Percentiles rank a stretch among this genome's conserved stretches.
These are phyloP conservation scores for Hydrolagus colliei DNA, from an alignment of 2,797 vertebrate genomes.

Conservation along the genomic window DNA sequence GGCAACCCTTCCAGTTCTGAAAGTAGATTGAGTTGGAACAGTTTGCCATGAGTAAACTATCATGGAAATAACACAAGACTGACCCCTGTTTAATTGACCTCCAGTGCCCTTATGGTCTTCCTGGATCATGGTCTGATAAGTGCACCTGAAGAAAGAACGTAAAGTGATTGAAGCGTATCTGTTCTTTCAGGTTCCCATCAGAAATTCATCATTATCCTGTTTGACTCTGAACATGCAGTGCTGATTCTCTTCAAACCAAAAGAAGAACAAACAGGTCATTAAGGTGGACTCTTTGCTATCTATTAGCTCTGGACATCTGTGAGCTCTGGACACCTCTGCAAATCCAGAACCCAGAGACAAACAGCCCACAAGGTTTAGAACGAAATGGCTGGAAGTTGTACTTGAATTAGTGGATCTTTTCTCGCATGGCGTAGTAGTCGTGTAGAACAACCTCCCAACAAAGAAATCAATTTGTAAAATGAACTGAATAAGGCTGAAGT, in stretches of 20 bases:
- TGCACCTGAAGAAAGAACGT: neutral
- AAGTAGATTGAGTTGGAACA: neutral
- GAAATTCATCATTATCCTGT: neutral
- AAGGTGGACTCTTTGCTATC: neutral
- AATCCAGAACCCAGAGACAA: neutral
- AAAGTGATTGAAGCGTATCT: neutral
- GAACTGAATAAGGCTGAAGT: neutral
- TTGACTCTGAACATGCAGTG: neutral
- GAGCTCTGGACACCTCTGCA: neutral
- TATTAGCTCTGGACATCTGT: neutral
- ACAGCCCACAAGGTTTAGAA: neutral
- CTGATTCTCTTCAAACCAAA: neutral
- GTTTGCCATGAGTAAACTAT: neutral
- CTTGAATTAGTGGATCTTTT: neutral
- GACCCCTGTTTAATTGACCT: neutral
- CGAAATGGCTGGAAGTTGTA: neutral
- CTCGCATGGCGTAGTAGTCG: too few species aligned
- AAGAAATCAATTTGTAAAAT: accelerated
- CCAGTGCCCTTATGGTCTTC: neutral
- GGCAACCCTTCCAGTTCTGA: neutral
- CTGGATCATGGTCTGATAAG: neutral
- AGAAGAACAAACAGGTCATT: neutral
- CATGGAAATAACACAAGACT: neutral
- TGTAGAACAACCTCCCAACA: neutral
- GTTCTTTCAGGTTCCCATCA: neutral